Percentiles rank a stretch among this genome's conserved stretches.
Evolutionary conservation across 2,888 invertebrate genomes (phyloP).

Genomic region (Mimachlamys varia): DNA sequence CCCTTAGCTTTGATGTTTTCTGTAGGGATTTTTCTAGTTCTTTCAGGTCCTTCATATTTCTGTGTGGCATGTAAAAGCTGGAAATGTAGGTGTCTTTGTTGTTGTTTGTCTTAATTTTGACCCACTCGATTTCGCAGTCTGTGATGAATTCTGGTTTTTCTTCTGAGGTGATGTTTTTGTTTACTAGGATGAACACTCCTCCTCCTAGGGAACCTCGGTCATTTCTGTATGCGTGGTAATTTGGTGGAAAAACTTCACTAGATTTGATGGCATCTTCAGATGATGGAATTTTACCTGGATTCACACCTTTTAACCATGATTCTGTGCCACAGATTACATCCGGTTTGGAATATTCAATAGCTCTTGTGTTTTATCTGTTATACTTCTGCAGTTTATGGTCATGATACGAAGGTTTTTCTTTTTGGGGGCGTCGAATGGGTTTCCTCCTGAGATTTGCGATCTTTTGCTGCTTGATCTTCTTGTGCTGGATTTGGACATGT

Average conservation of each 20-base stretch:
- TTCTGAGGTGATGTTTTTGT: slow-evolving; percentile 45
- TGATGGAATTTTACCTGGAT: slow-evolving; percentile 51
- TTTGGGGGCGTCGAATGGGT: no score
- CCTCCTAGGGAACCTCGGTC: slow-evolving; percentile 51
- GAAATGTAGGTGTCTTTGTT: not conserved
- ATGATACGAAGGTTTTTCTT: slow-evolving; percentile 50
- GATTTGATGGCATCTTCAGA: slow-evolving; percentile 45
- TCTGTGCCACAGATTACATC: slow-evolving; percentile 57
- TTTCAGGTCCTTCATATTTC: not conserved
- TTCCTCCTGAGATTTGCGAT: no score
- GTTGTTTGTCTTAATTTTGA: slow-evolving; percentile 47
- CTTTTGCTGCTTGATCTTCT: no score
- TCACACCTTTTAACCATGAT: slow-evolving; percentile 55
- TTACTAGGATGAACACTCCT: slow-evolving; percentile 46
- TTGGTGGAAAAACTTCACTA: slow-evolving; percentile 49
- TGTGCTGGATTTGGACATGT: no score
- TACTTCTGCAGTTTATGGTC: slow-evolving; percentile 53
- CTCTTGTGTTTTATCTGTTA: slow-evolving; percentile 46
- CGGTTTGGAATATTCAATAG: slow-evolving; percentile 52
- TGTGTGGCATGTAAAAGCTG: not conserved
- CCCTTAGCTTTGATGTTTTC: not conserved
- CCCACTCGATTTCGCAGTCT: slow-evolving; percentile 54
- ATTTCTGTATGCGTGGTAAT: slow-evolving; percentile 51
- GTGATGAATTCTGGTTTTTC: slow-evolving; percentile 53
- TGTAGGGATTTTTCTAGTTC: not conserved